Base-by-base conservation (phyloP, 2,888 invertebrate species). In the Pheosia gnoma region DNA sequence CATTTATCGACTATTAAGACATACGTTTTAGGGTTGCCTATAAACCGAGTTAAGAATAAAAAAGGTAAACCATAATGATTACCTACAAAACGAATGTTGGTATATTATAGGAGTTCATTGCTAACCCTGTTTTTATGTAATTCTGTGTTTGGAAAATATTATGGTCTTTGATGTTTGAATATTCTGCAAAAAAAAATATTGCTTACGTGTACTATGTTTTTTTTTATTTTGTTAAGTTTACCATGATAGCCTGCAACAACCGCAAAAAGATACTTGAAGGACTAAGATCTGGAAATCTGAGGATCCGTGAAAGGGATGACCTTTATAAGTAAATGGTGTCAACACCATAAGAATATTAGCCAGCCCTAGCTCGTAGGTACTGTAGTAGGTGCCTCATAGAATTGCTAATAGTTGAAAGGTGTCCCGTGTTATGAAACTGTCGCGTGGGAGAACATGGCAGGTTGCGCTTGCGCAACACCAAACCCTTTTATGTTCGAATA, bases 381-480 rank as follows among this genome's bases (percentile, higher is more conserved):
- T 67, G 81, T 10, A 9, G 43, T 83, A 79, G 82, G 83, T 78
- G 82, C 79, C 70, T 75, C 70, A 79, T 85, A 75, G 83, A 85
- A 83, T 84, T 81, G 85, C 84, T 81, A 87, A 87, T 87, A 74
- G 74, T 83, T 77, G 84, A 85, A 83, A 84, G 85, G 79, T 68
- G 67, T 60, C 51, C 25, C 37, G 59, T n/a, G 68, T 87, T 88
- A 79, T 78, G 81, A 83, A 79, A 86, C 69, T 52, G 54, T 66
- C 61, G 81, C 76, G 84, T 86, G 77, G 84, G 85, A 80, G 78
- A 70, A 52, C 77, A 69, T 64, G 77, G 72, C 67, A 56, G 51
- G 67, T 13, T 53, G 53, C 57, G 36, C 10, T 81, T 80, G 68
- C 79, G 77, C 65, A 81, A 84, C 61, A 39, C 41, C 58, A 60